Evolutionary conservation across 2,888 invertebrate species (phyloP).

Genomic region (Thecocarcelia acutangulata): DNA sequence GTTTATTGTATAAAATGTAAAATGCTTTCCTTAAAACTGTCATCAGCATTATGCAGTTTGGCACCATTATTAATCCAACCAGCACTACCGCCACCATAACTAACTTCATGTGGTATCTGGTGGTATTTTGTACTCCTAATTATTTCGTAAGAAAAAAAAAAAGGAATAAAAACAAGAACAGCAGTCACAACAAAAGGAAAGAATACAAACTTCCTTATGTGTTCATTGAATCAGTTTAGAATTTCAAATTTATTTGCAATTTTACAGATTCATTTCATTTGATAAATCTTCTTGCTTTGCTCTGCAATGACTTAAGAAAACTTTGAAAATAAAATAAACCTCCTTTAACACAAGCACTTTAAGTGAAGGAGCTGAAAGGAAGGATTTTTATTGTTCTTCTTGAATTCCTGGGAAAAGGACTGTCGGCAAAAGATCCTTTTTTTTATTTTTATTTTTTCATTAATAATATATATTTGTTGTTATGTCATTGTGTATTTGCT

Average conservation of each 20-base stretch:
- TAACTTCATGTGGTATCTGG: conserved; percentile 2
- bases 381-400: conserved; percentile 32
- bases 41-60: conserved; percentile 52
- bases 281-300: conserved; percentile 34
- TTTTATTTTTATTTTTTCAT: neutral
- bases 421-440: conserved; percentile 32
- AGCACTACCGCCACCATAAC: conserved; percentile 24
- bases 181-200: neutral
- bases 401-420: conserved; percentile 51
- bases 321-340: conserved; percentile 43
- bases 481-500: conserved; percentile 7
- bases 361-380: conserved; percentile 9
- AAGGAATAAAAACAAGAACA: neutral
- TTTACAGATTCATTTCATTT: conserved; percentile 1
- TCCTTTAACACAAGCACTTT: conserved; percentile 41
- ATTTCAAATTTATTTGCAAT: conserved; percentile 1
- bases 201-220: conserved; percentile 56
- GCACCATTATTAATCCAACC: conserved; percentile 50
- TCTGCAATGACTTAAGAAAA: conserved; percentile 1
- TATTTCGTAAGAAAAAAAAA: conserved; percentile 44
- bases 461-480: too few species aligned
- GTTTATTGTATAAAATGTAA: conserved; percentile 21
- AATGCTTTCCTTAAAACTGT: conserved; percentile 63
- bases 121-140: conserved; percentile 56
- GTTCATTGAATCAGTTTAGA: conserved; percentile 29